Evolutionary conservation across 2,888 invertebrate genomes (phyloP).

Genomic region (Orthosia incerta): DNA sequence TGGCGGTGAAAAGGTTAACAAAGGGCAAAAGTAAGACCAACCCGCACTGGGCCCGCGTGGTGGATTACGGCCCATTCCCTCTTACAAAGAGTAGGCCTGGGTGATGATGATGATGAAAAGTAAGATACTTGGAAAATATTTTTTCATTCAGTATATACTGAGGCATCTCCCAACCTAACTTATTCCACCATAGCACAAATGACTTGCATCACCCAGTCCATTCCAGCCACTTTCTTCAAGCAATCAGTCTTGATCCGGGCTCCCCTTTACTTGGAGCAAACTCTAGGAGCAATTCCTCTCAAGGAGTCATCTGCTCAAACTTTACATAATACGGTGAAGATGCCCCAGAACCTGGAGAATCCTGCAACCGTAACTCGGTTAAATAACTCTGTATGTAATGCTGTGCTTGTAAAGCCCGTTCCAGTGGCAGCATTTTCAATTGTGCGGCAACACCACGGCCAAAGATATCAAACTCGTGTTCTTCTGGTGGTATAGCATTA

Average conservation of each 20-base stretch:
- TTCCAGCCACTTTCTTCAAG: conserved; percentile 10
- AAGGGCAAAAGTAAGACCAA: too few relatives aligned
- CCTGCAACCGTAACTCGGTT: conserved; percentile 46
- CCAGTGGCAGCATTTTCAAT: conserved; percentile 45
- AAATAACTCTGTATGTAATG: conserved; percentile 57
- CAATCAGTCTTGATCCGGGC: neutral
- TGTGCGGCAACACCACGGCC: conserved; percentile 55
- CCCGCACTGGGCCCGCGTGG: too few relatives aligned
- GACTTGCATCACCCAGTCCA: neutral
- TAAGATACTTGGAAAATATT: neutral
- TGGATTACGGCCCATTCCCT: too few relatives aligned
- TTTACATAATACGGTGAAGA: conserved; percentile 29
- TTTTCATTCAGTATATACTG: neutral
- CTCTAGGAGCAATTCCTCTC: neutral
- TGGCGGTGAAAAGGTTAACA: too few relatives aligned
- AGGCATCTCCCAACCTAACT: neutral
- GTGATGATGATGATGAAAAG: too few relatives aligned
- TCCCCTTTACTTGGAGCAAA: conserved; percentile 13
- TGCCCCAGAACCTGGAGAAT: conserved; percentile 7
- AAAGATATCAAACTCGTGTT: conserved; percentile 56
- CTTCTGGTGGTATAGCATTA: conserved; percentile 21
- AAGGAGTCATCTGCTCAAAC: conserved; percentile 33
- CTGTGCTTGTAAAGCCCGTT: conserved; percentile 51
- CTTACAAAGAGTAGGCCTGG: too few relatives aligned
- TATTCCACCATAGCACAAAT: neutral